Evolutionary conservation across 2,888 invertebrate species (phyloP).

Genomic region (Trachelus troglodyta): DNA sequence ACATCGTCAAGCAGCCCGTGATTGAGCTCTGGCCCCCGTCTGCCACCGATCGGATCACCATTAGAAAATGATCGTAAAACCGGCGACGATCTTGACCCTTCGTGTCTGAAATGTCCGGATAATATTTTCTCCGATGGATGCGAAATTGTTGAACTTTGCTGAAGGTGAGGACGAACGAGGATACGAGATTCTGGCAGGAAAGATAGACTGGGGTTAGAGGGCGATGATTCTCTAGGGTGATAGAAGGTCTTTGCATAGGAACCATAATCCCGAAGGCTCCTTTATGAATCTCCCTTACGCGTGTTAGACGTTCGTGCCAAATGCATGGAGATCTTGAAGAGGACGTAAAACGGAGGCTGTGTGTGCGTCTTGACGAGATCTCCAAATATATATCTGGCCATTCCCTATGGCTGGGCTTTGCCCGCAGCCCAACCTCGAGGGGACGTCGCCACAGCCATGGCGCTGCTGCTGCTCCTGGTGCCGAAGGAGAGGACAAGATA

Average conservation of each 20-base stretch:
- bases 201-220: neutral
- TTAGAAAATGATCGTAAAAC: neutral
- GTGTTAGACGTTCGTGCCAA: conserved; percentile 1
- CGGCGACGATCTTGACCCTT: neutral
- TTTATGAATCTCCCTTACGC: conserved; percentile 35
- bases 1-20: conserved; percentile 27
- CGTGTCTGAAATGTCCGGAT: neutral
- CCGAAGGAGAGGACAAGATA: conserved; percentile 44
- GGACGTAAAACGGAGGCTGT: neutral
- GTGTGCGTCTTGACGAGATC: conserved; percentile 6
- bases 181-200: neutral
- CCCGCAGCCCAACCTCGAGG: neutral
- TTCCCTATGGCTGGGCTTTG: conserved; percentile 11
- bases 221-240: neutral
- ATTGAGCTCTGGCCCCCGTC: conserved; percentile 1
- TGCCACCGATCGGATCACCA: neutral
- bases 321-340: conserved; percentile 36
- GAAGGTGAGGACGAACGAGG: neutral
- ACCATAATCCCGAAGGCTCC: conserved; percentile 28
- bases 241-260: conserved; percentile 29
- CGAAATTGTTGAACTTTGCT: neutral
- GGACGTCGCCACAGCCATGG: conserved; percentile 2
- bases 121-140: neutral
- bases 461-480: neutral
- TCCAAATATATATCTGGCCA: conserved; percentile 5